A percentile compares a stretch with the other conserved stretches of the same genome.
Evolutionary conservation across 2,113 vertebrate species (phyloP).

Genomic region (Tragelaphus scriptus): DNA sequence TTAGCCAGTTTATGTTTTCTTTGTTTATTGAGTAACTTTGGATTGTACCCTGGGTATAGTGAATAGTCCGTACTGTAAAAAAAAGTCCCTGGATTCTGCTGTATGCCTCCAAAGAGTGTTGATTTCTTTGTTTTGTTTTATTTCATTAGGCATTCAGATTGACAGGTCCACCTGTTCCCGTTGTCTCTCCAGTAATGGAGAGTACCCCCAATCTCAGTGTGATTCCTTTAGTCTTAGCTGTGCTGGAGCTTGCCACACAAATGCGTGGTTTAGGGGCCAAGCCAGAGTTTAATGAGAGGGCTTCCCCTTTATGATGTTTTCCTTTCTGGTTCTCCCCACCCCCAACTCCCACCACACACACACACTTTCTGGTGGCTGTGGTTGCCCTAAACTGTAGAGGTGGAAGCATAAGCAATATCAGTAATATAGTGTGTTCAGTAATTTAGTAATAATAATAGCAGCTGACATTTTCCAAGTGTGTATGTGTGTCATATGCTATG

Average conservation of each 20-base stretch:
- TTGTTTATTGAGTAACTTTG: background rate
- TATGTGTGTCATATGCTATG: background rate
- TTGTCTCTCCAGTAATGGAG: background rate
- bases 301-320: background rate
- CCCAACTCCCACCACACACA: background rate
- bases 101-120: background rate
- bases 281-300: background rate
- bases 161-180: background rate
- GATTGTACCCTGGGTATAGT: background rate
- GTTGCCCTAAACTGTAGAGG: background rate
- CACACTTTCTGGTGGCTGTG: background rate
- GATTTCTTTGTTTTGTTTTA: background rate
- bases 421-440: background rate
- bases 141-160: background rate
- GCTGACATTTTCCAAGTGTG: background rate
- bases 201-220: background rate
- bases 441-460: background rate
- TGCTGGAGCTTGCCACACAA: background rate
- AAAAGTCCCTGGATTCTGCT: background rate
- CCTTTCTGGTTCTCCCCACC: background rate
- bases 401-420: background rate
- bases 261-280: background rate
- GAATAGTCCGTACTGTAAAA: background rate
- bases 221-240: background rate
- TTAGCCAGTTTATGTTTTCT: background rate